Evolutionary conservation across 2,888 invertebrate genomes (phyloP), one percentile per base, ranked within the genome.

Genomic region (Calameuta filiformis): DNA sequence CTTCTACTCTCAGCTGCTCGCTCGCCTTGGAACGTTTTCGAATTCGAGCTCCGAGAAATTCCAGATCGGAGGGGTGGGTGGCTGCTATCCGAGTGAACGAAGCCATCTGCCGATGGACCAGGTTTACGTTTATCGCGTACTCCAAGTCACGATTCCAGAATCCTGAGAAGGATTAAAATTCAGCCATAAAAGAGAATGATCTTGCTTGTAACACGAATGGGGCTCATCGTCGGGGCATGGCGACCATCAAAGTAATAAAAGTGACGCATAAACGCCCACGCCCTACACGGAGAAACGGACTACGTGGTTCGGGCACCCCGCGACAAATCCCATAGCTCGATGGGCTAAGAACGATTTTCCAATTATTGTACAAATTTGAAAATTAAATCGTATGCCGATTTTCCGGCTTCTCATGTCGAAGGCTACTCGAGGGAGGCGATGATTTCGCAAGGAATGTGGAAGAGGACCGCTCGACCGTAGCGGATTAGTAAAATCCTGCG

Each of bases 171-270:
- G 73, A 84, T 84, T 82, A 81, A 85, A 84, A 86, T 85, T 86
- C 84, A 76, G 69, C 82, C 83, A 73, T 86, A 85, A 86, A 86
- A 77, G 81, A 85, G 82, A 86, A 85, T 84, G 82, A 85, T 85
- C 83, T 81, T 75, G 84, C 82, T 80, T 81, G 79, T 83, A 81
- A 81, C 79, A 74, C 74, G 77, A 76, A 79, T 76, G 81, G 73
- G 78, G 78, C 75, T 78, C 75, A 81, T 76, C 80, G 80, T 79
- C 80, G 80, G 77, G 68, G 35, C 77, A 79, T 75, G 78, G 68
- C 75, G 75, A 75, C 83, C 83, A 83, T 84, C 83, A 76, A 69
- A 75, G 83, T 81, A 84, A 85, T 86, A 86, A 86, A 85, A 85
- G 78, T 77, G 81, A 81, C 80, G 79, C 77, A 77, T 84, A 84